Conservation (phyloP, 2,113 vertebrate species). For the Oenanthe melanoleuca region DNA sequence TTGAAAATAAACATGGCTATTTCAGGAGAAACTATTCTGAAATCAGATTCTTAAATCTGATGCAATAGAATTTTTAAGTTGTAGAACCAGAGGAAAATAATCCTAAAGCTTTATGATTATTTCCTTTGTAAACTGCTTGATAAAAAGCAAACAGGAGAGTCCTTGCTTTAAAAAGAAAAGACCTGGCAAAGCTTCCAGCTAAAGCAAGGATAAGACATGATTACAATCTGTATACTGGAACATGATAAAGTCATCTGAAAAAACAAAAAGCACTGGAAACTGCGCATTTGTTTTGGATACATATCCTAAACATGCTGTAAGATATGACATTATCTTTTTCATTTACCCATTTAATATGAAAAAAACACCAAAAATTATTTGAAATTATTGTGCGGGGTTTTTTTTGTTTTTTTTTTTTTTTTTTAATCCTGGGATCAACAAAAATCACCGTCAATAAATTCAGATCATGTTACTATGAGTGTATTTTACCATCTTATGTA, state of each 20-base stretch:
- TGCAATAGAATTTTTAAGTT: background rate
- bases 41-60: background rate
- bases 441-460: background rate
- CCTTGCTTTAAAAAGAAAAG: constrained; percentile 8
- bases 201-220: constrained; percentile 38
- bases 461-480: background rate
- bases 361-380: constrained; percentile 13
- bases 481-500: background rate
- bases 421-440: background rate
- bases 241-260: constrained; percentile 33
- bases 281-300: constrained; percentile 63
- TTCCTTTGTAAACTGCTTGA: constrained; percentile 13
- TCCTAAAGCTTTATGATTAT: background rate
- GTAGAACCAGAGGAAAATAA: background rate
- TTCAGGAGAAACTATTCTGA: background rate
- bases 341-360: background rate
- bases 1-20: background rate
- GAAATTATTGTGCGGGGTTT: background rate
- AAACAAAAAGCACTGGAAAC: constrained; percentile 38
- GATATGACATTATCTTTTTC: background rate
- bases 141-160: constrained; percentile 42
- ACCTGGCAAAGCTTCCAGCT: constrained; percentile 54
- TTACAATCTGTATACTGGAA: background rate
- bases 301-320: background rate
- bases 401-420: no score